Percentiles rank a stretch among this genome's conserved stretches.
Conservation (phyloP, 2,888 invertebrate genomes). For the Drosophila lacicola region DNA sequence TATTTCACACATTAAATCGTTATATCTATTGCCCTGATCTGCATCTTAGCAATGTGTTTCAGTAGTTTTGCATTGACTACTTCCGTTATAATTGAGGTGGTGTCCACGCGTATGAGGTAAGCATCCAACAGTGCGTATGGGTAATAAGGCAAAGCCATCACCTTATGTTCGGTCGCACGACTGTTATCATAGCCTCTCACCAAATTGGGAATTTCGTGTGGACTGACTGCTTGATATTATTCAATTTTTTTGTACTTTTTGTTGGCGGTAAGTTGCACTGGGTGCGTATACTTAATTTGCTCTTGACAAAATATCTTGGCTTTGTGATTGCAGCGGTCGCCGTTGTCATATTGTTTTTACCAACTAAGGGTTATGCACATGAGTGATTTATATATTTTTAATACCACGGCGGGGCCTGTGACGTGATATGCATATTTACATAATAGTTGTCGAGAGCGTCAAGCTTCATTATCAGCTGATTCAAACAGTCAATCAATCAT, state of each 20-base stretch:
- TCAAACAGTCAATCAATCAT: conserved; percentile 63
- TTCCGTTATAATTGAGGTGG: too few species aligned
- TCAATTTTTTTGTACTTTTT: conserved; percentile 26
- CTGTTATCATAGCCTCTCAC: conserved; percentile 15
- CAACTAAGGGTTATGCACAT: background rate
- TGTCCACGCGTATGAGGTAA: conserved; percentile 42
- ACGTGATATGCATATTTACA: conserved; percentile 50
- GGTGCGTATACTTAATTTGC: background rate
- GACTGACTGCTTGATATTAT: conserved; percentile 15
- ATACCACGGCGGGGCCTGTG: conserved; percentile 11
- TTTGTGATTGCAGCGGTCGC: conserved; percentile 8
- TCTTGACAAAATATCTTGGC: background rate
- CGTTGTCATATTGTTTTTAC: background rate
- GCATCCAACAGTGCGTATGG: background rate
- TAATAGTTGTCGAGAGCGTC: conserved; percentile 11
- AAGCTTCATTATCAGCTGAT: conserved; percentile 41
- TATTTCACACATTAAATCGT: too few species aligned
- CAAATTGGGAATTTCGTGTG: conserved; percentile 31
- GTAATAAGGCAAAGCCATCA: background rate
- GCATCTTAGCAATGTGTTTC: too few species aligned
- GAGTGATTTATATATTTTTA: conserved; percentile 3
- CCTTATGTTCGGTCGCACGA: conserved; percentile 21
- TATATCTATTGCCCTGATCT: too few species aligned
- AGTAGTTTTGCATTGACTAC: too few species aligned
- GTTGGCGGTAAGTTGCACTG: conserved; percentile 20